Conservation (phyloP, 1,140 invertebrate genomes). For the Belonocnema kinseyi region DNA sequence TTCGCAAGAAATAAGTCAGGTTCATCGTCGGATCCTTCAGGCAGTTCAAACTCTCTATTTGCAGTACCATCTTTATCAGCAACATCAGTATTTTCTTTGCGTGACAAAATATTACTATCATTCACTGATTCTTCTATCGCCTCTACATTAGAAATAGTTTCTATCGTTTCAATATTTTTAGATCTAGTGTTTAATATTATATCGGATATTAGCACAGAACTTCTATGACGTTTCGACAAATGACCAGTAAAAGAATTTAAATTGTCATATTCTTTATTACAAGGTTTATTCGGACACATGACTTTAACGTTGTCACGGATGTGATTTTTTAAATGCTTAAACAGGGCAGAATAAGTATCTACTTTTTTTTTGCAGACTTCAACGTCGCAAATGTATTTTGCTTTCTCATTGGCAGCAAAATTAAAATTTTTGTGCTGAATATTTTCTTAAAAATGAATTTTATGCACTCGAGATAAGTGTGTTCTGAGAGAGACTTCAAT, state of each 20-base stretch:
- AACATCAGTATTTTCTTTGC: too few species aligned
- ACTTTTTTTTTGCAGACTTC: too few species aligned
- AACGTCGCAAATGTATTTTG: too few species aligned
- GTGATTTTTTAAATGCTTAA: constrained; percentile 39
- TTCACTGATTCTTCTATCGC: not conserved
- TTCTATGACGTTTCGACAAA: not conserved
- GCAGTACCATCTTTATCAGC: too few species aligned
- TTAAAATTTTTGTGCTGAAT: too few species aligned
- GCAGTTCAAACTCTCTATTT: too few species aligned
- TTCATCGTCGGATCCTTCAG: not conserved
- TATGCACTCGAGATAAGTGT: not conserved
- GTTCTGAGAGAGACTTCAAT: not conserved
- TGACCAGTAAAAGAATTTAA: not conserved
- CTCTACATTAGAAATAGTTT: not conserved
- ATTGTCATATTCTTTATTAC: not conserved
- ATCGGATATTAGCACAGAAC: not conserved
- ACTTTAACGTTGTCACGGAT: constrained; percentile 3
- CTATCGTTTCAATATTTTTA: not conserved
- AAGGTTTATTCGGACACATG: constrained; percentile 17
- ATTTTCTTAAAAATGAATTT: not conserved
- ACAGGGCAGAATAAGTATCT: not conserved
- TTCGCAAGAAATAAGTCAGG: not conserved
- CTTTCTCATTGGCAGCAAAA: too few species aligned
- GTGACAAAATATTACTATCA: not conserved
- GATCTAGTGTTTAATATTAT: not conserved